Evolutionary conservation across 2,113 vertebrate species (phyloP).

Genomic region (Alouatta palliata): DNA sequence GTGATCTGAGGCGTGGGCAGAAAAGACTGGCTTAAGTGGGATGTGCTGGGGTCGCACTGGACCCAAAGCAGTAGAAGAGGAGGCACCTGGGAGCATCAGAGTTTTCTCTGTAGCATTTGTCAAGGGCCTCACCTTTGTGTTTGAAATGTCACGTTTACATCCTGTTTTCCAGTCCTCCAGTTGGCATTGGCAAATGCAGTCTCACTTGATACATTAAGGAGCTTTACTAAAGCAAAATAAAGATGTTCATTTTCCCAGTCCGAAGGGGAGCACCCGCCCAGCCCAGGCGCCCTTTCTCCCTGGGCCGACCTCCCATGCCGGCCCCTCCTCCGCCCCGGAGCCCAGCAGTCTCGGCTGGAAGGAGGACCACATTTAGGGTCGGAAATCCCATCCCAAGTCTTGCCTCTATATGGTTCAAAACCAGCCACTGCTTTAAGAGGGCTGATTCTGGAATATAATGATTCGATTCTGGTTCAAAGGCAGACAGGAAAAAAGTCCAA

Average conservation of each 20-base stretch:
- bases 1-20: accelerated
- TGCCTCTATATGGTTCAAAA: accelerated
- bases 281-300: background rate
- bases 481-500: background rate
- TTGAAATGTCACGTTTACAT: background rate
- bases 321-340: background rate
- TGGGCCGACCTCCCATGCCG: accelerated
- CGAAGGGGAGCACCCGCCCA: background rate
- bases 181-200: background rate
- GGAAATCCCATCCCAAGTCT: accelerated
- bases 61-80: accelerated
- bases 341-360: background rate
- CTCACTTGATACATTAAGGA: background rate
- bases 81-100: accelerated
- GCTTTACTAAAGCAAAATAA: background rate
- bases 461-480: background rate
- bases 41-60: accelerated
- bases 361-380: background rate
- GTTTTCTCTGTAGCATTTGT: accelerated
- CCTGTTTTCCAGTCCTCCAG: background rate
- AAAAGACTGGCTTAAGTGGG: background rate
- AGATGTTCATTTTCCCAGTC: background rate
- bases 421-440: background rate
- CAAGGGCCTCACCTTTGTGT: background rate
- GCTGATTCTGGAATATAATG: accelerated